Percentiles rank a stretch among this genome's conserved stretches.
Conservation (phyloP, 2,888 invertebrate genomes). For the Timema podura region DNA sequence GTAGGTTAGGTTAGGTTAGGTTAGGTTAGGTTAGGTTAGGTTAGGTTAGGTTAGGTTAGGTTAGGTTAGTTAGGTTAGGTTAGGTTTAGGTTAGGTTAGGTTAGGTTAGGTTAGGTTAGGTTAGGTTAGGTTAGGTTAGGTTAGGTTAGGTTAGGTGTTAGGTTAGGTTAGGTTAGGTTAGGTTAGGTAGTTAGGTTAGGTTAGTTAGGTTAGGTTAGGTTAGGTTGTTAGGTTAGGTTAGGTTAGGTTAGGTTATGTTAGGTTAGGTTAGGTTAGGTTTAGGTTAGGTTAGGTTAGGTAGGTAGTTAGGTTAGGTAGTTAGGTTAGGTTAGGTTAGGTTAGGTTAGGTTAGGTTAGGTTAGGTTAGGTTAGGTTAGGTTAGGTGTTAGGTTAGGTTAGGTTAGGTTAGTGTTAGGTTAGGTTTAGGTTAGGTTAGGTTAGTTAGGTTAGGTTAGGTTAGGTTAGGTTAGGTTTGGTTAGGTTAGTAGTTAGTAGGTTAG, state of each 20-base stretch:
- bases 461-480: constrained; percentile 34
- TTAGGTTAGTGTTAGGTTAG: too few relatives aligned
- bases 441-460: constrained; percentile 26
- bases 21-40: constrained; percentile 14
- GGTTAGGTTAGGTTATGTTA: constrained; percentile 36
- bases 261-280: too few relatives aligned
- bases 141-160: too few relatives aligned
- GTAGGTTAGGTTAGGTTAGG: constrained; percentile 1
- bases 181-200: constrained; percentile 34
- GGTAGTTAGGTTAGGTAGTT: too few relatives aligned
- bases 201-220: constrained; percentile 33
- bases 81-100: constrained; percentile 10
- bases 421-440: constrained; percentile 33
- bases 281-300: too few relatives aligned
- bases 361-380: constrained; percentile 37
- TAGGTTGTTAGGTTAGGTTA: constrained; percentile 35
- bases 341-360: constrained; percentile 37
- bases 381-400: too few relatives aligned
- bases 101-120: constrained; percentile 26
- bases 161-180: constrained; percentile 34
- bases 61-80: constrained; percentile 7
- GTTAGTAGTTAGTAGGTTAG: too few relatives aligned
- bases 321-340: constrained; percentile 37
- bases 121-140: constrained; percentile 17
- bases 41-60: constrained; percentile 5